Conservation (phyloP, 2,797 vertebrate genomes). For the Borostomias antarcticus region DNA sequence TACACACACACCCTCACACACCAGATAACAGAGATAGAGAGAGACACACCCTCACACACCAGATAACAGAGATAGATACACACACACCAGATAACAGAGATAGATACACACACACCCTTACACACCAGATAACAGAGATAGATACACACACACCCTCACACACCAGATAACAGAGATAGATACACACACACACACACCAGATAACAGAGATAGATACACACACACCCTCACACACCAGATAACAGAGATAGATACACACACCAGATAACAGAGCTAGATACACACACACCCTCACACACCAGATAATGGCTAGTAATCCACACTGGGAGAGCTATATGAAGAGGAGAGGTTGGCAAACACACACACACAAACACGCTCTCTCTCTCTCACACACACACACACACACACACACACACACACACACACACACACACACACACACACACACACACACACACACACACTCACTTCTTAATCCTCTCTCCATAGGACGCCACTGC, state of each 20-base stretch:
- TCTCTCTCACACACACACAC: neutral
- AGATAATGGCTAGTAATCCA: no score
- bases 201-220: neutral
- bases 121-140: constrained; percentile 4
- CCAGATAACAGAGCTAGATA: neutral
- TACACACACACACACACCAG: constrained; percentile 6
- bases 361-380: neutral
- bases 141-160: neutral
- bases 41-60: constrained; percentile 5
- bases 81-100: no score
- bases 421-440: constrained; percentile 9
- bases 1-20: constrained; percentile 25
- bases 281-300: neutral
- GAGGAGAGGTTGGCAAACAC: neutral
- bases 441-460: neutral
- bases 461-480: constrained; percentile 91
- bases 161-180: constrained; percentile 55
- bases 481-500: constrained; percentile 89
- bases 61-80: neutral
- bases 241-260: constrained; percentile 5
- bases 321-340: no score
- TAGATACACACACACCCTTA: neutral
- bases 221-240: constrained; percentile 76
- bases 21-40: constrained; percentile 42
- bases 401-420: neutral